Evolutionary conservation across 2,797 vertebrate species (phyloP), one percentile per base, ranked within the genome.

Genomic region (Myotis planiceps): DNA sequence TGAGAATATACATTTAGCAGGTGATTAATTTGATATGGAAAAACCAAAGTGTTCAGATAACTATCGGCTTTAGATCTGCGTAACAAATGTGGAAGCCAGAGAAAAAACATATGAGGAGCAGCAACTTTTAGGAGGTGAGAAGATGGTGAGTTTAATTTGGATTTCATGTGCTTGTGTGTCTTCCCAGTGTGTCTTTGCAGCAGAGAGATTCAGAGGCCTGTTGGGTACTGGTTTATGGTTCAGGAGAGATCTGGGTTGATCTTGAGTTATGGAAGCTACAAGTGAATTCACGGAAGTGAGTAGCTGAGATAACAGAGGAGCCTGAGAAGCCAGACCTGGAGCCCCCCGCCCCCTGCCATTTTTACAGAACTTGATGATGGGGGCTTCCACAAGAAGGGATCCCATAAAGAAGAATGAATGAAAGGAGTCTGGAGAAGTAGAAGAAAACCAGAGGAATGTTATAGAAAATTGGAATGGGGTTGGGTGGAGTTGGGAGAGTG

Each of bases 301-400:
- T 34, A 12, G 66, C 3, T 3, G 45, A 45, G 29, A 9, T 66
- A 65, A 25, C n/a, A 66, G 27, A 79, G 16, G 53, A 45, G 16
- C 53, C 42, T 15, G 69, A 34, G 65, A 87, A 34, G 49, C 42
- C 34, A 27, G 32, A 32, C 29, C 51, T 65, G 91, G 37, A 80
- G 71, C 13, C 13, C 0, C 2, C 2, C 0, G 1, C 72, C 21
- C 3, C 5, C 7, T 4, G 5, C 23, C 3, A 7, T 32, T 15
- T 42, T 71, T 51, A 63, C 39, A 63, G 53, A 72, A 1, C 34
- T 21, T 13, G 29, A 15, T 42, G 34, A 29, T 32, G 10, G 21
- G 21, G 16, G 15, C 15, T 42, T 87, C 42, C 4, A 0, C 18
- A 42, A 42, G 65, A 72, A 60, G 53, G 21, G 45, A 3, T 5